phyloP scores from a whole-genome alignment of 1,140 invertebrate genomes.

The Harpegnathos saltator region DNA sequence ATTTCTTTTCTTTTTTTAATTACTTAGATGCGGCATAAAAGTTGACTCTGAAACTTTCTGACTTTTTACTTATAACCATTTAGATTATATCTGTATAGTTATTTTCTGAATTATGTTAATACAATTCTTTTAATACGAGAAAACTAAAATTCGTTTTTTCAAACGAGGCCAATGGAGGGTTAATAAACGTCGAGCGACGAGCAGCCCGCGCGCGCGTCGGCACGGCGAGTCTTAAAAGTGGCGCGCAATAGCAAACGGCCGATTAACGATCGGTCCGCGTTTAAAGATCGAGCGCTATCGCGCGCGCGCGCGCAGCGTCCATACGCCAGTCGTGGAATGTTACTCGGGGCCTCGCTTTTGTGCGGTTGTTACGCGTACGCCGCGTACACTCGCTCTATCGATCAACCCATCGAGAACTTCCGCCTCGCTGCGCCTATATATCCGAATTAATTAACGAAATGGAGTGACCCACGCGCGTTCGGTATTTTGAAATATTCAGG shows the following conservation, averaged over 20 bases:
- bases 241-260: neutral
- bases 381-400: conserved; percentile 30
- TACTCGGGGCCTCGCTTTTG: conserved; percentile 24
- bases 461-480: conserved; percentile 40
- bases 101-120: too few species aligned
- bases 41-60: too few species aligned
- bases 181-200: neutral
- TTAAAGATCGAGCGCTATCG: conserved; percentile 41
- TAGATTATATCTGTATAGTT: too few species aligned
- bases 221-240: conserved; percentile 22
- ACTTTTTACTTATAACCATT: too few species aligned
- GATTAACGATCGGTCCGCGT: conserved; percentile 44
- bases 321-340: neutral
- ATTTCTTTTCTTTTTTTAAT: too few species aligned
- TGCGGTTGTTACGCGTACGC: conserved; percentile 23
- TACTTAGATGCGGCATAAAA: too few species aligned
- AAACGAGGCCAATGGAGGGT: too few species aligned
- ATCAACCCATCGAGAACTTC: conserved; percentile 50
- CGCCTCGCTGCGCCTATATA: conserved; percentile 20
- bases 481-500: conserved; percentile 65
- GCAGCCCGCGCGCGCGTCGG: neutral
- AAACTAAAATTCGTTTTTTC: too few species aligned
- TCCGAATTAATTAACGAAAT: conserved; percentile 61
- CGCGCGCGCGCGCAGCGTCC: neutral
- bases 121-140: too few species aligned